A percentile compares a stretch with the other conserved stretches of the same genome.
These are phyloP conservation scores for Danio choprae DNA, from an alignment of 2,797 vertebrate species.

Conservation along the genomic window DNA sequence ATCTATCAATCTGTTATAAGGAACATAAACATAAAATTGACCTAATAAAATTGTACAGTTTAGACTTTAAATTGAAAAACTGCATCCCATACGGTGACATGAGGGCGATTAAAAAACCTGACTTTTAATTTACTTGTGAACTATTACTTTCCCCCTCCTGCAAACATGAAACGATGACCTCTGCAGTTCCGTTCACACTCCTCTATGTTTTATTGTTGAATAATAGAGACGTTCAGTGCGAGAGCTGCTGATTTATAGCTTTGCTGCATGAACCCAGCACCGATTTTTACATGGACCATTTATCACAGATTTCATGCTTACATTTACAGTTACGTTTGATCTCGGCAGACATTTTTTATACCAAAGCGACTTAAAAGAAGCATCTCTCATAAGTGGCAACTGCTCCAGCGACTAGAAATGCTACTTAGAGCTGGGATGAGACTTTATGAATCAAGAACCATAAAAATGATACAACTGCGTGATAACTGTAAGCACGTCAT, in stretches of 20 bases:
- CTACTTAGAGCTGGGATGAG: constrained; percentile 1
- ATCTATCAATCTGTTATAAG: neutral
- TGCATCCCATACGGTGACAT: neutral
- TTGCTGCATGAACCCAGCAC: constrained; percentile 8
- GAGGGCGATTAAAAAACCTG: neutral
- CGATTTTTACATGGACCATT: constrained; percentile 39
- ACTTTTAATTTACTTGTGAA: neutral
- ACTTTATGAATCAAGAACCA: constrained; percentile 23
- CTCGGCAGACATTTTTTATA: constrained; percentile 30
- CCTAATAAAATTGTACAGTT: neutral
- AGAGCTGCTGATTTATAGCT: constrained; percentile 31
- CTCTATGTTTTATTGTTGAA: constrained; percentile 18
- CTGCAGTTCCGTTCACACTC: neutral
- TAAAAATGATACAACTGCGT: neutral
- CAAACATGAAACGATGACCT: neutral
- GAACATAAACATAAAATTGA: neutral
- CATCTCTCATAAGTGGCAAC: constrained; percentile 3
- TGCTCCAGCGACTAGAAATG: neutral
- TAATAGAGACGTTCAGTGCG: constrained; percentile 4
- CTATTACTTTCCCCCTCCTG: neutral
- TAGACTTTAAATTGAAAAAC: neutral
- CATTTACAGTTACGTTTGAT: constrained; percentile 29
- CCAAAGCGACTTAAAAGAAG: constrained; percentile 18
- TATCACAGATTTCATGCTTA: constrained; percentile 32
- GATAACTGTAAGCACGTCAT: neutral